Conservation (phyloP, 2,797 vertebrate genomes). For the Myripristis murdjan region DNA sequence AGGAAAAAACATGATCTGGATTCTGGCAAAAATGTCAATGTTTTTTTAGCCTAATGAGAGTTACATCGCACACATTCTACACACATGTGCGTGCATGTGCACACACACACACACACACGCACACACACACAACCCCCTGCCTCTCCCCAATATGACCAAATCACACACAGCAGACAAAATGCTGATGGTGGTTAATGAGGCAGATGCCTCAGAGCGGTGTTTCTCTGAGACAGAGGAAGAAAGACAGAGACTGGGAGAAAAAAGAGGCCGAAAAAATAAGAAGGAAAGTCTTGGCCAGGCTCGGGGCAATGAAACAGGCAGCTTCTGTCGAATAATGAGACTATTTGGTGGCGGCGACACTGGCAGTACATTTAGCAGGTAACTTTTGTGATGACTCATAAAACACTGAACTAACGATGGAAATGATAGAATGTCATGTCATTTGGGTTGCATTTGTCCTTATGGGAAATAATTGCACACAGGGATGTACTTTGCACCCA, state of each 20-base stretch:
- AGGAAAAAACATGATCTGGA: slow-evolving; percentile 67
- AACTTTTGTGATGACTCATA: slow-evolving; percentile 54
- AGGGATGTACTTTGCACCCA: too few species aligned
- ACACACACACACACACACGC: slow-evolving; percentile 24
- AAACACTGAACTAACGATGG: slow-evolving; percentile 26
- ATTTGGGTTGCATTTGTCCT: neutral
- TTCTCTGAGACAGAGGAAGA: slow-evolving; percentile 60
- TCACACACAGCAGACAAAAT: slow-evolving; percentile 77
- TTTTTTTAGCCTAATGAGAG: slow-evolving; percentile 85
- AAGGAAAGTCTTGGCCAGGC: slow-evolving; percentile 41
- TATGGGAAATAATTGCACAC: slow-evolving; percentile 10
- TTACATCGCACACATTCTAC: slow-evolving; percentile 56
- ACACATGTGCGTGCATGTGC: slow-evolving; percentile 22
- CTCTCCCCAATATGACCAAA: slow-evolving; percentile 71
- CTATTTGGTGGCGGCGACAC: slow-evolving; percentile 17
- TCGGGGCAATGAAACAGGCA: slow-evolving; percentile 57
- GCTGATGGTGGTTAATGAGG: slow-evolving; percentile 85
- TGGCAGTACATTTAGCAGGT: slow-evolving; percentile 72
- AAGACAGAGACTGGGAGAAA: slow-evolving; percentile 24
- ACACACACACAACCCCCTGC: slow-evolving; percentile 37
- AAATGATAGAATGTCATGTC: slow-evolving; percentile 25
- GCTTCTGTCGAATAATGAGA: slow-evolving; percentile 71
- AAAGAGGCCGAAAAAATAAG: slow-evolving; percentile 37
- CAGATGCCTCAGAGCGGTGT: slow-evolving; percentile 74
- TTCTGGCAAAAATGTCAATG: slow-evolving; percentile 79